A percentile compares a stretch with the other conserved stretches of the same genome.
Conservation (phyloP, 1,140 invertebrate genomes). For the Temnothorax curvispinosus region DNA sequence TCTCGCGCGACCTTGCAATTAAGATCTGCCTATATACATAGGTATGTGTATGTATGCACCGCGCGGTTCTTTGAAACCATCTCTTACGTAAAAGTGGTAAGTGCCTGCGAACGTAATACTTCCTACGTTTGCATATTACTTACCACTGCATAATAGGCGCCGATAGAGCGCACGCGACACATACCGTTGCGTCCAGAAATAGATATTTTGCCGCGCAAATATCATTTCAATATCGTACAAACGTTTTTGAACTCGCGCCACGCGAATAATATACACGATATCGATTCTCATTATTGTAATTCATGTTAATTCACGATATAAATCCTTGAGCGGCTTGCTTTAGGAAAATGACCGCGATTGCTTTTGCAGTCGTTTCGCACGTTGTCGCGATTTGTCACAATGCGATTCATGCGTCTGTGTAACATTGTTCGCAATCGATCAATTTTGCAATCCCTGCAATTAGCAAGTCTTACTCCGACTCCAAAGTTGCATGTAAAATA, state of each 20-base stretch:
- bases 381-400: too few relatives aligned
- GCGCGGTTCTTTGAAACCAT: constrained; percentile 34
- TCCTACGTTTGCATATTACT: constrained; percentile 56
- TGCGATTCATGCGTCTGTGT: neutral
- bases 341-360: neutral
- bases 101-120: constrained; percentile 43
- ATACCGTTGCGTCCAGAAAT: constrained; percentile 4
- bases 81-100: constrained; percentile 50
- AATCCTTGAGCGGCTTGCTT: neutral
- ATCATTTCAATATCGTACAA: neutral
- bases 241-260: neutral
- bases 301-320: neutral
- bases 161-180: constrained; percentile 40
- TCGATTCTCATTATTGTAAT: neutral
- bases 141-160: constrained; percentile 40
- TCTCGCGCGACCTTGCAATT: constrained; percentile 50
- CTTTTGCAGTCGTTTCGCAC: neutral
- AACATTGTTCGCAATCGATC: neutral
- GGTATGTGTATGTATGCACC: neutral
- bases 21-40: constrained; percentile 10
- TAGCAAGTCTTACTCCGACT: neutral
- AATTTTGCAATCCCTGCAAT: constrained; percentile 3
- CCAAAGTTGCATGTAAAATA: constrained; percentile 37
- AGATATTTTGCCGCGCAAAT: neutral
- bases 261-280: neutral